Base-by-base conservation (phyloP, 2,113 vertebrate species). In the Ardeotis arabs region DNA sequence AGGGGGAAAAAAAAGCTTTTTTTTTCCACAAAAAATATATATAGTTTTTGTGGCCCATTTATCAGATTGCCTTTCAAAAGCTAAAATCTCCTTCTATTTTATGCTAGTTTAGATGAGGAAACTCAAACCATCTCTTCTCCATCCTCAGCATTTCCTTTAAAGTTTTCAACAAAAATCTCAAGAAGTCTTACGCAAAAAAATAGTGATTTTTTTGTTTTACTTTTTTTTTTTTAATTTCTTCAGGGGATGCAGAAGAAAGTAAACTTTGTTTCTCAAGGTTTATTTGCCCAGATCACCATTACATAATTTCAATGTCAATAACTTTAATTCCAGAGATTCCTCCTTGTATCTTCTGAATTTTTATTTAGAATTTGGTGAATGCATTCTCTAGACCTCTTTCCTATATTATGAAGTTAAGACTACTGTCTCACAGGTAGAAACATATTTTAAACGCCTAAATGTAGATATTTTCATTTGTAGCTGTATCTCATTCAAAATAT, bases 291-390 rank as follows among this genome's bases (percentile, higher is more conserved):
- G 29, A 19, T 77, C 33, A 58, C 41, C 16, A 39, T 64, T 50
- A 64, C 0, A 0, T 35, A 83, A n/a, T 80, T 88, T 56, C 37
- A 29, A 0, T 13, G 17, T 45, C 59, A 77, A 29, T 12, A 66
- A 29, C 28, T 80, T 91, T 58, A 35, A 5, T 64, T 73, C 9
- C 45, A 33, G 6, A n/a, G 10, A 66, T 77, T 70, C 31, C 10
- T 84, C 17, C 18, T 60, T 41, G 3, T 60, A 27, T 56, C 28
- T 82, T 69, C 14, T 9, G 39, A 60, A 13, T 64, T 28, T 4
- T 50, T 73, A 12, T 31, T 39, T 73, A 76, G 55, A 62, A 55
- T 47, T 31, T 41, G 10, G 8, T 21, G 21, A 76, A 44, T 21
- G 6, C 9, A 31, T 76, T 86, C 68, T 73, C 76, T 69, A 49